phyloP scores from a whole-genome alignment of 2,113 vertebrate genomes.

The Noctilio leporinus region DNA sequence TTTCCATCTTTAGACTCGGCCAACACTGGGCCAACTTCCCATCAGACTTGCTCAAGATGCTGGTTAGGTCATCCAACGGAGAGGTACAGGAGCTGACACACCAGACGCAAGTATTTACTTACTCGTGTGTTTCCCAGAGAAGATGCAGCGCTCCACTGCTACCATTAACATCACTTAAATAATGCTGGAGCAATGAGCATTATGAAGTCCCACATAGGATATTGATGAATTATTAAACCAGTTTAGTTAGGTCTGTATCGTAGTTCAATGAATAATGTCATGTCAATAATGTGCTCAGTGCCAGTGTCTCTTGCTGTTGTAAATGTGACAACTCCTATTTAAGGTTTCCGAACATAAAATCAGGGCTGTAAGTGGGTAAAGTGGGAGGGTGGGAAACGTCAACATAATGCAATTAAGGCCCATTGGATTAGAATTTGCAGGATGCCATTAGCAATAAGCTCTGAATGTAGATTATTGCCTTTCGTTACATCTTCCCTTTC shows the following conservation, averaged over 20 bases:
- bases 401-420: constrained; percentile 77
- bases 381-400: constrained; percentile 69
- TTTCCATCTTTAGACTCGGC: background rate
- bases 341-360: constrained; percentile 70
- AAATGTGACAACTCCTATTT: constrained; percentile 77
- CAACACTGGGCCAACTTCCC: background rate
- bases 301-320: constrained; percentile 65
- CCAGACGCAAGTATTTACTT: background rate
- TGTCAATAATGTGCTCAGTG: constrained; percentile 46
- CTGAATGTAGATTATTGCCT: constrained; percentile 69
- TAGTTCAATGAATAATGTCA: constrained; percentile 30
- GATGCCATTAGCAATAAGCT: constrained; percentile 73
- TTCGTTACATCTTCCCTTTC: constrained; percentile 19
- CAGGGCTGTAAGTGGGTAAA: constrained; percentile 53
- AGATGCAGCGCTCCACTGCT: background rate
- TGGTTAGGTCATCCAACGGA: background rate
- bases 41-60: rapidly evolving
- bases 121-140: background rate
- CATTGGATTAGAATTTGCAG: constrained; percentile 78
- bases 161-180: constrained; percentile 30
- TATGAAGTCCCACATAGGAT: background rate
- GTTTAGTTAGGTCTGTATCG: constrained; percentile 21
- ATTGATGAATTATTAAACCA: constrained; percentile 54
- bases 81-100: background rate
- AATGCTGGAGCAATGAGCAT: background rate